Conservation (phyloP, 1,140 invertebrate genomes). For the Drosophila pandora region DNA sequence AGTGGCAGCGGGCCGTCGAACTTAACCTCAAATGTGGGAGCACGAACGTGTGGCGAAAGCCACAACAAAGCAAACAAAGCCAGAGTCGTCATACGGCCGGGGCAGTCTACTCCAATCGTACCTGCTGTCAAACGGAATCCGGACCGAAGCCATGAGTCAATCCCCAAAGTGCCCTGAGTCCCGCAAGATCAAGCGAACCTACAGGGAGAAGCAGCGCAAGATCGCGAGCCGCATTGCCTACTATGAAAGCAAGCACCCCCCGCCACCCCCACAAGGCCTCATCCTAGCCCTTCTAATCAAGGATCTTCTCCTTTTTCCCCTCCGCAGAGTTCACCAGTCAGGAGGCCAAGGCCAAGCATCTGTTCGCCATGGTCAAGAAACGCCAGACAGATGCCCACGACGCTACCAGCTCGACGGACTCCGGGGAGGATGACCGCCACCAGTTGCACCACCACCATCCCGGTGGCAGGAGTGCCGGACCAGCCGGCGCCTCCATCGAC, state of each 20-base stretch:
- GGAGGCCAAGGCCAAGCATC: slow-evolving; percentile 22
- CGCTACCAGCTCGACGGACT: slow-evolving; percentile 85
- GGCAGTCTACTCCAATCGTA: not conserved
- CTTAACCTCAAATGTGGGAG: slow-evolving; percentile 36
- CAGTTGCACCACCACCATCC: not conserved
- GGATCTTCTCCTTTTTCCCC: not conserved
- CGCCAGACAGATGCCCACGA: slow-evolving; percentile 87
- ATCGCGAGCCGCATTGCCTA: slow-evolving; percentile 19
- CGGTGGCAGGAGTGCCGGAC: not conserved
- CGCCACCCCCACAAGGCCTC: not conserved
- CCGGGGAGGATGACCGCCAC: slow-evolving; percentile 85
- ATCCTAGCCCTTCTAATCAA: not conserved
- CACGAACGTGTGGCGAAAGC: slow-evolving; percentile 28
- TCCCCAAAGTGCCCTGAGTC: not conserved
- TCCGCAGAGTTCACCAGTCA: slow-evolving; percentile 17
- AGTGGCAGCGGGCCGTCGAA: slow-evolving; percentile 14
- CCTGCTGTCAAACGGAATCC: not conserved
- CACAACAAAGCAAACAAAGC: slow-evolving; percentile 47
- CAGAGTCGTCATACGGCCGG: not conserved
- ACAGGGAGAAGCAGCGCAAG: not conserved
- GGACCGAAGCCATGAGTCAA: slow-evolving; percentile 1
- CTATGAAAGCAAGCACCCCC: slow-evolving; percentile 37
- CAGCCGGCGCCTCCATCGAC: slow-evolving; percentile 18
- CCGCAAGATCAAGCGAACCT: not conserved
- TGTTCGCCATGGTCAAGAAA: slow-evolving; percentile 84